These are phyloP conservation scores for Pinna nobilis DNA, from an alignment of 1,140 invertebrate genomes.

Conservation along the genomic window DNA sequence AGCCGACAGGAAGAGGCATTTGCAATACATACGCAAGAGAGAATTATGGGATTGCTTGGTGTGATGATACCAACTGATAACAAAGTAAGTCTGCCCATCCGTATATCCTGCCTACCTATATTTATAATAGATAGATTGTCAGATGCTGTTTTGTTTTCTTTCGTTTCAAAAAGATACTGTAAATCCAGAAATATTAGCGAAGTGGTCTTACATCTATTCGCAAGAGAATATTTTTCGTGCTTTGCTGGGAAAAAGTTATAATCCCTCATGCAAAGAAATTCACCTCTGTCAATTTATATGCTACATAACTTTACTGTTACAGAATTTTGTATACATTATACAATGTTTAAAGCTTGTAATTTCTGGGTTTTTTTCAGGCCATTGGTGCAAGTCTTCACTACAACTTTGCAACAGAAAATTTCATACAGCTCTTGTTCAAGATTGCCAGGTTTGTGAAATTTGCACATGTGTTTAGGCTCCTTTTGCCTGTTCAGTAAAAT, in stretches of 20 bases:
- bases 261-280: too few species aligned
- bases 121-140: background rate
- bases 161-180: too few species aligned
- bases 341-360: too few species aligned
- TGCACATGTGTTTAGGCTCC: too few species aligned
- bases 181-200: too few species aligned
- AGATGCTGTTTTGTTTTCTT: background rate
- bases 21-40: slow-evolving; percentile 71
- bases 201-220: too few species aligned
- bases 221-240: too few species aligned
- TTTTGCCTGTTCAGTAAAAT: too few species aligned
- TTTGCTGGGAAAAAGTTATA: too few species aligned
- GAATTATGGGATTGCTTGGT: slow-evolving; percentile 73
- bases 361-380: slow-evolving; percentile 51
- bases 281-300: too few species aligned
- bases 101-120: background rate
- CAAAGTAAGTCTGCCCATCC: slow-evolving; percentile 41
- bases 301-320: too few species aligned
- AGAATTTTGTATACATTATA: too few species aligned
- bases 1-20: slow-evolving; percentile 68
- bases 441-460: slow-evolving; percentile 62
- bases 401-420: slow-evolving; percentile 66
- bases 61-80: slow-evolving; percentile 66
- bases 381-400: slow-evolving; percentile 36
- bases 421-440: slow-evolving; percentile 67